Percentiles rank a stretch among this genome's conserved stretches.
These are phyloP conservation scores for Phataginus tricuspis DNA, from an alignment of 2,797 vertebrate genomes.

Conservation along the genomic window DNA sequence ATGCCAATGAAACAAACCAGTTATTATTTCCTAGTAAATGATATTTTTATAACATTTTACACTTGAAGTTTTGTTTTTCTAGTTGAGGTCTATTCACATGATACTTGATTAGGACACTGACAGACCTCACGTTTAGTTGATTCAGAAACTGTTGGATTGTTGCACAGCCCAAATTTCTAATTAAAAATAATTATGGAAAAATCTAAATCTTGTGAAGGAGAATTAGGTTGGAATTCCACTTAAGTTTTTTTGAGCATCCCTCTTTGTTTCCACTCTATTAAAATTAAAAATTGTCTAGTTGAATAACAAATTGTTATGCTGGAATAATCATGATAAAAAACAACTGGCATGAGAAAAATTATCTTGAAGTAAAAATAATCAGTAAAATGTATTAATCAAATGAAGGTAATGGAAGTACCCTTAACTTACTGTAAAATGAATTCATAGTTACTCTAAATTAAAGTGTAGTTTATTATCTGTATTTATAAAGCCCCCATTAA, in stretches of 20 bases:
- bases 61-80: not conserved
- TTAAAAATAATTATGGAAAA: conserved; percentile 43
- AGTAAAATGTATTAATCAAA: conserved; percentile 8
- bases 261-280: not conserved
- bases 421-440: not conserved
- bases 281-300: not conserved
- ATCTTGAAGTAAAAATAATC: conserved; percentile 6
- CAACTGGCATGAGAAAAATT: not conserved
- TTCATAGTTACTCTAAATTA: not conserved
- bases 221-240: conserved; percentile 21
- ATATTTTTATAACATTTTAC: conserved; percentile 51
- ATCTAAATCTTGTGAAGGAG: conserved; percentile 33
- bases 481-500: conserved; percentile 33
- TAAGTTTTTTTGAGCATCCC: not conserved
- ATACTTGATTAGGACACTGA: conserved; percentile 9
- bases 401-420: not conserved
- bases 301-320: conserved; percentile 9
- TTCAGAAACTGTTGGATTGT: conserved; percentile 35
- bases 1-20: conserved; percentile 12
- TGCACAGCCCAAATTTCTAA: conserved; percentile 2
- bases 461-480: not conserved
- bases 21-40: conserved; percentile 31
- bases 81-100: not conserved
- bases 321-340: conserved; percentile 16
- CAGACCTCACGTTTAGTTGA: not conserved